Conservation (phyloP, 2,113 vertebrate species). For the Ceratotherium simum region DNA sequence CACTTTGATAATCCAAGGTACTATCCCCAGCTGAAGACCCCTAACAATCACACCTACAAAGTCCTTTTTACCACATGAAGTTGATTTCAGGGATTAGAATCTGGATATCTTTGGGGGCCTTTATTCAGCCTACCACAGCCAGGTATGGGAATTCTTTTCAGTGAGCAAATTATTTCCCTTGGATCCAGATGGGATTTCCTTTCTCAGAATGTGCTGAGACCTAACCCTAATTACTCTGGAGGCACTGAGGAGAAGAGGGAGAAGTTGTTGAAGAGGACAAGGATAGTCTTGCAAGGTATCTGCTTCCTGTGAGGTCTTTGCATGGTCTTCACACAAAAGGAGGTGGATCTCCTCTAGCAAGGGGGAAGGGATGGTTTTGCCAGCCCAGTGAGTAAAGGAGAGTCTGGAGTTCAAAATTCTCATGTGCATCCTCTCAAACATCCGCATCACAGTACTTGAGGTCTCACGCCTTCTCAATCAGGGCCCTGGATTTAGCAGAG, state of each 20-base stretch:
- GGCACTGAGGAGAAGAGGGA: neutral
- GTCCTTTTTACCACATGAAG: neutral
- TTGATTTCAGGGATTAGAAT: neutral
- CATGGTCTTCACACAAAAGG: neutral
- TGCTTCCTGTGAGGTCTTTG: neutral
- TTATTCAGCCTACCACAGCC: neutral
- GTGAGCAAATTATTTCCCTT: neutral
- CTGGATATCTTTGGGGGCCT: neutral
- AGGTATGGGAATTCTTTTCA: neutral
- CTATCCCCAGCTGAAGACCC: neutral
- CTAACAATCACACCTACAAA: neutral
- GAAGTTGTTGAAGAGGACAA: neutral
- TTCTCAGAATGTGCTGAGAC: neutral
- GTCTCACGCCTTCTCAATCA: neutral
- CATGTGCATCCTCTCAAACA: neutral
- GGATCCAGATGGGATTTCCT: neutral
- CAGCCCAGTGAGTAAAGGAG: neutral
- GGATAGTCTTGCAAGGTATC: neutral
- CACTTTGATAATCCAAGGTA: neutral
- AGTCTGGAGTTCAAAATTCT: neutral
- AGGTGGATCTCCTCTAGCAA: neutral
- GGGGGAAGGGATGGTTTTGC: neutral
- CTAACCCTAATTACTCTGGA: neutral
- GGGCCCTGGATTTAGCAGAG: neutral
- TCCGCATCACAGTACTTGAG: neutral